phyloP scores from a whole-genome alignment of 2,113 vertebrate genomes.

The Pelmatolapia mariae region DNA sequence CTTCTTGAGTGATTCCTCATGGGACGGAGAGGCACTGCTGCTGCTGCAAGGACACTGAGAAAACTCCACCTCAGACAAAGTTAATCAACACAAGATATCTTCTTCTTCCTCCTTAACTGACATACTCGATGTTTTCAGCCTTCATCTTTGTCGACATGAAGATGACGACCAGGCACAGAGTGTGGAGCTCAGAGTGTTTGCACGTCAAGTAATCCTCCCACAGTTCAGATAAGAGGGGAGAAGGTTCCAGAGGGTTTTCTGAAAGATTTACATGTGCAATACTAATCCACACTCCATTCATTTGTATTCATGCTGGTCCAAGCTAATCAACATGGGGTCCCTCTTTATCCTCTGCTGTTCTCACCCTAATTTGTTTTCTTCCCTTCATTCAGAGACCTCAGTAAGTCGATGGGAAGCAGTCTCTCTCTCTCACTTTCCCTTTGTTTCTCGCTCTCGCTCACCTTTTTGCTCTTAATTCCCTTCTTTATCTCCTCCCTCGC shows the following conservation, averaged over 20 bases:
- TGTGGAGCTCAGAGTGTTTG: not conserved
- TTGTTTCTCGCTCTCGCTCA: not conserved
- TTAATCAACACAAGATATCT: not conserved
- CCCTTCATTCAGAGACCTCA: not conserved
- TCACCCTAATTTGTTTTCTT: conserved; percentile 9
- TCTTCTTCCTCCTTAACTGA: not conserved
- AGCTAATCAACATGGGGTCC: conserved; percentile 26
- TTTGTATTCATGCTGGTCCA: conserved; percentile 25
- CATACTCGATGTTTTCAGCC: not conserved
- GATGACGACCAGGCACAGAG: not conserved
- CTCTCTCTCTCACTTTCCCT: not conserved
- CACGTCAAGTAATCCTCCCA: not conserved
- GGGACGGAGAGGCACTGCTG: not conserved
- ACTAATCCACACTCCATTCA: not conserved
- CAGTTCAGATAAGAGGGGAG: not conserved
- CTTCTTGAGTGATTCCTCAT: not conserved
- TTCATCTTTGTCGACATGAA: not conserved
- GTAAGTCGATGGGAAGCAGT: not conserved
- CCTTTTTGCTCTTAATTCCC: not conserved
- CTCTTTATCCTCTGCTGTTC: conserved; percentile 18
- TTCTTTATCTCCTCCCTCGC: not conserved
- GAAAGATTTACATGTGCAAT: not conserved
- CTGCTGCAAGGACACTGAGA: not conserved
- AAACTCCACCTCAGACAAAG: not conserved
- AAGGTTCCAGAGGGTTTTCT: conserved; percentile 2